Evolutionary conservation across 2,888 invertebrate species (phyloP).

Genomic region (Hipparchia semele): DNA sequence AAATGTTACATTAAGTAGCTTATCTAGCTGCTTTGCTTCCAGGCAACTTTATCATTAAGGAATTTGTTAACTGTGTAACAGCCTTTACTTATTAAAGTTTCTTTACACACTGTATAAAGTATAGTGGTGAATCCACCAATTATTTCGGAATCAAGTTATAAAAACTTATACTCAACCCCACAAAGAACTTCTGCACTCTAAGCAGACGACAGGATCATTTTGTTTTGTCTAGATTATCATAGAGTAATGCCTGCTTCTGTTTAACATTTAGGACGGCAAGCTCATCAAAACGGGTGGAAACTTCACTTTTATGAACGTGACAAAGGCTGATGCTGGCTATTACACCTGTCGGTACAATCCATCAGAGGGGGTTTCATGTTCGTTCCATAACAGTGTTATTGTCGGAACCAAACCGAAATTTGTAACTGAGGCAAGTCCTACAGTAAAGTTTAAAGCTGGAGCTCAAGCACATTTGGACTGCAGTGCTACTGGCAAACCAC

Average conservation of each 20-base stretch:
- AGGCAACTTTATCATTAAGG: no score
- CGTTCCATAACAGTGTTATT: conserved; percentile 13
- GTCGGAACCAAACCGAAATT: conserved; percentile 25
- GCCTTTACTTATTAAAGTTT: no score
- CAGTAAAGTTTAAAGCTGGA: conserved; percentile 19
- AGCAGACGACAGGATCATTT: no score
- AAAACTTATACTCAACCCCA: no score
- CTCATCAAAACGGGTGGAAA: conserved; percentile 15
- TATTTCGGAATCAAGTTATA: no score
- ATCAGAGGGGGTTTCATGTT: background rate
- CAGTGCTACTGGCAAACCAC: conserved; percentile 25
- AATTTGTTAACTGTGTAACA: no score
- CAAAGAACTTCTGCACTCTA: no score
- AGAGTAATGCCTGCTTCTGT: background rate
- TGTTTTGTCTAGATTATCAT: no score
- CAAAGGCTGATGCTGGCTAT: conserved; percentile 15
- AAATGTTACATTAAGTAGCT: no score
- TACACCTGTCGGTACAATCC: conserved; percentile 29
- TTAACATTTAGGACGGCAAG: conserved; percentile 17
- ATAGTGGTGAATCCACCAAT: no score
- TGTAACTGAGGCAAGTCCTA: background rate
- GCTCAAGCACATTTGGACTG: conserved; percentile 24
- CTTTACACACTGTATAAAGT: no score
- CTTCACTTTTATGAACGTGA: conserved; percentile 6
- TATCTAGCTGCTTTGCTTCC: no score